Percentiles rank a stretch among this genome's conserved stretches.
phyloP scores from a whole-genome alignment of 2,888 invertebrate species.

The Argyresthia albistria region DNA sequence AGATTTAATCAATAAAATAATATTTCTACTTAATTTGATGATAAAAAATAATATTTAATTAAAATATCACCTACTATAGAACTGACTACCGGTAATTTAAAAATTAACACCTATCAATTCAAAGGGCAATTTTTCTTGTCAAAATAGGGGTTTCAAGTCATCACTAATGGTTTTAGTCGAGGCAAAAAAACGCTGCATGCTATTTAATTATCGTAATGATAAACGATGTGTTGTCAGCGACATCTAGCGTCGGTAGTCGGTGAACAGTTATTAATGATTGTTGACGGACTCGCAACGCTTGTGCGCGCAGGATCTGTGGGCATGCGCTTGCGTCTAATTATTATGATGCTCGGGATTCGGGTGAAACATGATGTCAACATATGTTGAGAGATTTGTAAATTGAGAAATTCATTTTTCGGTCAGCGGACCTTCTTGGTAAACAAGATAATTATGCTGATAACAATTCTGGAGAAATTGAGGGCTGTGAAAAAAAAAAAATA shows the following conservation, averaged over 20 bases:
- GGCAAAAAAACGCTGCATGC: constrained; percentile 3
- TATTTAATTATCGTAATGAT: constrained; percentile 33
- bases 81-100: too few species aligned
- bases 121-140: constrained; percentile 8
- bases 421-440: too few species aligned
- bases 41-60: too few species aligned
- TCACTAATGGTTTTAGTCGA: neutral
- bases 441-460: too few species aligned
- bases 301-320: neutral
- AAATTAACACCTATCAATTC: too few species aligned
- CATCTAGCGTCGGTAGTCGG: constrained; percentile 18
- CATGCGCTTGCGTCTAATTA: neutral
- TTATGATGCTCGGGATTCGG: neutral
- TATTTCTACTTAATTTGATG: too few species aligned
- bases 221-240: constrained; percentile 26
- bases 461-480: too few species aligned
- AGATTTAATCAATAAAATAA: too few species aligned
- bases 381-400: neutral
- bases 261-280: constrained; percentile 21
- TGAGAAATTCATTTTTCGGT: too few species aligned
- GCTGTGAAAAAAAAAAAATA: too few species aligned
- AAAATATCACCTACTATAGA: too few species aligned
- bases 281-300: neutral
- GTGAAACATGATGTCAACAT: constrained; percentile 10
- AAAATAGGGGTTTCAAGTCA: neutral